Evolutionary conservation across 1,140 invertebrate species (phyloP).

Genomic region (Manduca sexta): DNA sequence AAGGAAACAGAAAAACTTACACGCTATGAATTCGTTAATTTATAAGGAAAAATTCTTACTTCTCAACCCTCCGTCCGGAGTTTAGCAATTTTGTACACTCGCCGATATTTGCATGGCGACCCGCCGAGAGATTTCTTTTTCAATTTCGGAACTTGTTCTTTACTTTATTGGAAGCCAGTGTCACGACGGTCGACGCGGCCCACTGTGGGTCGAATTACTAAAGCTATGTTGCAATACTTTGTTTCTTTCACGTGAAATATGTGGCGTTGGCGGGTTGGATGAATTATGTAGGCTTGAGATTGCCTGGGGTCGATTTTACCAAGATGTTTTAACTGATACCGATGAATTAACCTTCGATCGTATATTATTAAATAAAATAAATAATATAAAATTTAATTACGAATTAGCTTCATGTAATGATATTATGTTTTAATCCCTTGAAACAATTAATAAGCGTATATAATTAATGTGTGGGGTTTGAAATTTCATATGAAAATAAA

Average conservation of each 20-base stretch:
- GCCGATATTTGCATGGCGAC: conserved; percentile 37
- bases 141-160: conserved; percentile 47
- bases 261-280: too few species aligned
- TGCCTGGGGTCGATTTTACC: too few species aligned
- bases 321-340: too few species aligned
- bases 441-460: too few species aligned
- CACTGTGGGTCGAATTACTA: conserved; percentile 2
- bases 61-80: conserved; percentile 8
- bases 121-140: conserved; percentile 42
- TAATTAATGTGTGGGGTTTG: too few species aligned
- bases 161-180: conserved; percentile 42
- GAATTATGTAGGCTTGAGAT: too few species aligned
- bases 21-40: conserved; percentile 11
- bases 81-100: conserved; percentile 42
- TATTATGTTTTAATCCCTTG: too few species aligned
- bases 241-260: not conserved
- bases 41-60: conserved; percentile 10
- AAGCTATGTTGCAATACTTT: conserved; percentile 2
- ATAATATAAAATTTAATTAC: too few species aligned
- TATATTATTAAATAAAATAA: too few species aligned
- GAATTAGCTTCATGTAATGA: too few species aligned
- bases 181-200: conserved; percentile 28
- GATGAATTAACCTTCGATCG: too few species aligned
- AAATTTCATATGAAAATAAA: too few species aligned
- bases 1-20: conserved; percentile 1